These are phyloP conservation scores for Pangasius krempfi DNA, from an alignment of 2,797 vertebrate species.

Conservation along the genomic window DNA sequence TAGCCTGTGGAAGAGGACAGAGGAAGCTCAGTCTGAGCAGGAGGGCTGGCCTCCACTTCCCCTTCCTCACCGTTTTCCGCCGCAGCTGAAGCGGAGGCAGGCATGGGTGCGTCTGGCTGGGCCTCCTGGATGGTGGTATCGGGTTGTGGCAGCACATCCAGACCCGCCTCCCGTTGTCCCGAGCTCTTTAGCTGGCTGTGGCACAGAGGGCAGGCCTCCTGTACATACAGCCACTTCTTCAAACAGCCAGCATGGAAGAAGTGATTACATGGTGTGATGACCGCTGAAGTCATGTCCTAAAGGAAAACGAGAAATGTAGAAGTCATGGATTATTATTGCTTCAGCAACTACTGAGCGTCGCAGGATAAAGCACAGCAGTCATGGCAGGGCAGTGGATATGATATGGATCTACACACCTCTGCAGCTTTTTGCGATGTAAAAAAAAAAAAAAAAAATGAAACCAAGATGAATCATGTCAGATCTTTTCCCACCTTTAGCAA, in stretches of 20 bases:
- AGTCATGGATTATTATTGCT: not conserved
- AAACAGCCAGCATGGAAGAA: conserved; percentile 99
- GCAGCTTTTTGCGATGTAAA: not conserved
- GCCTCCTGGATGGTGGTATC: conserved; percentile 23
- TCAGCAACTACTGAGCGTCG: not conserved
- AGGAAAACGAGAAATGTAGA: not conserved
- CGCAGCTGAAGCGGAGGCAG: not conserved
- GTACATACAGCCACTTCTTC: conserved; percentile 98
- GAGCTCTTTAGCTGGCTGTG: conserved; percentile 94
- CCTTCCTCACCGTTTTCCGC: not conserved
- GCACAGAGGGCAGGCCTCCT: conserved; percentile 96
- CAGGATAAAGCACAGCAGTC: not conserved
- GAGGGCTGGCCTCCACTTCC: not conserved
- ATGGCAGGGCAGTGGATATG: not conserved
- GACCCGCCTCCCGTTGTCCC: conserved; percentile 57
- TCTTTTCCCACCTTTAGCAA: not conserved
- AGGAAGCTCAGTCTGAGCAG: conserved; percentile 1
- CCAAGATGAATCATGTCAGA: not conserved
- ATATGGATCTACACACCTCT: not conserved
- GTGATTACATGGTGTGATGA: conserved; percentile 97
- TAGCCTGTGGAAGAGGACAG: conserved; percentile 38
- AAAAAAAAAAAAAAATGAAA: not conserved
- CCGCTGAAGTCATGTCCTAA: conserved; percentile 94
- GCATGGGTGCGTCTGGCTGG: conserved; percentile 6
- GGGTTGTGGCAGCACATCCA: not conserved